Evolutionary conservation across 2,113 vertebrate genomes (phyloP), one percentile per base, ranked within the genome.

Genomic region (Nibea albiflora): DNA sequence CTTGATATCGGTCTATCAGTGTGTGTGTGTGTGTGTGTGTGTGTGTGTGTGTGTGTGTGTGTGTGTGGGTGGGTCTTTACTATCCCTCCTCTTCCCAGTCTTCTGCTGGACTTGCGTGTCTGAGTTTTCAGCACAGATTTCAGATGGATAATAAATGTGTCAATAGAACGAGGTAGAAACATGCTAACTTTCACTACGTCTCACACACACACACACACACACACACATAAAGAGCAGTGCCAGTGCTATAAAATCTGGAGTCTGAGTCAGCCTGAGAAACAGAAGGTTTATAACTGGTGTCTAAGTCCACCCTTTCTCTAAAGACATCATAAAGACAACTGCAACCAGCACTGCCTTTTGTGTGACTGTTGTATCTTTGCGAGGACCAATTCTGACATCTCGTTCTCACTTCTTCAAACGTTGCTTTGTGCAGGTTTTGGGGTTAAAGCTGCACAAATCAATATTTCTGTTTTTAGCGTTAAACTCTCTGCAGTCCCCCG

Each of bases 111-210:
- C 58, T 73, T 76, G 75, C n/a, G 47, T 83, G 65, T 82, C 69
- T 63, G 47, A 46, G 60, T 58, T 74, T 69, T 80, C 71, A 76
- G 70, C 67, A 19, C 44, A 52, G 70, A 65, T 82, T 85, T 85
- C 49, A 76, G 50, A 87, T 54, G 56, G 84, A 85, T 58, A 78
- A 78, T 87, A 80, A 89, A 90, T 84, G 76, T 84, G 75, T 85
- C 77, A 90, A 60, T 81, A 1, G 44, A 54, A 79, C 5, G 14
- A 85, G 52, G 28, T 78, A 69, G 86, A 78, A 81, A 63, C 67
- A 66, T 61, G 52, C 31, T 66, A 64, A 64, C 76, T 83, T 85
- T 73, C 63, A 87, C 83, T 78, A 60, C 1, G 9, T 66, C 73
- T 77, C 39, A 19, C 46, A 67, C 76, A 64, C 69, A 68, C 69